Evolutionary conservation across 2,888 invertebrate species (phyloP), one percentile per base, ranked within the genome.

Genomic region (Aphidoletes aphidimyza): DNA sequence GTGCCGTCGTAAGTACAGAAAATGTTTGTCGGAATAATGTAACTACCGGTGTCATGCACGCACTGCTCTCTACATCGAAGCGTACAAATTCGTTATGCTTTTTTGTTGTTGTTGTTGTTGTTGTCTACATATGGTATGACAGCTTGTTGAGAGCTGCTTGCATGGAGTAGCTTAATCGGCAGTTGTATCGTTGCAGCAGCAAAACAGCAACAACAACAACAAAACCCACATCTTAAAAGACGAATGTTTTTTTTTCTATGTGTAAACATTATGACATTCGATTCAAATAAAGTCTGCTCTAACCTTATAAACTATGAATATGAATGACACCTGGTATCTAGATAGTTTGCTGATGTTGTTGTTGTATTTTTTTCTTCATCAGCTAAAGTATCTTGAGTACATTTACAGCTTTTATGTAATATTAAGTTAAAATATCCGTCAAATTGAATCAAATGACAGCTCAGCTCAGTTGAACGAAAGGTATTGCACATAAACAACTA

Each of bases 41-140:
- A 69, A 30, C 34, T 69, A 69, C 69, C 69, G 69, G 69, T 69
- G 34, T 69, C 69, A 30, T 11, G 22, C 14, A 69, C 54, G 54
- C 42, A 54, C 22, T 54, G 54, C 5, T 22, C 22, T 26, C n/a
- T 3, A 22, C 54, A 3, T 22, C 11, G 54, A 54, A 54, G 9
- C 26, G 26, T 11, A 54, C 22, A 11, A 54, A 47, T 47, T 47
- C 19, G 17, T 19, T 17, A 11, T 54, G 54, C 26, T 14, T n/a
- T 54, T 54, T 26, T 54, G 47, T 54, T 8, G 6, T 42, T 42
- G 8, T 6, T 42, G 6, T 42, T 42, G 42, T 42, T 42, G 8
- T 42, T 42, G 14, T 6, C 47, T 47, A 19, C 47, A 11, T 47
- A 47, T 47, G 47, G 47, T 47, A 3, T 47, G 47, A 47, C 47